Conservation (phyloP, 2,113 vertebrate genomes). For the Carettochelys insculpta region DNA sequence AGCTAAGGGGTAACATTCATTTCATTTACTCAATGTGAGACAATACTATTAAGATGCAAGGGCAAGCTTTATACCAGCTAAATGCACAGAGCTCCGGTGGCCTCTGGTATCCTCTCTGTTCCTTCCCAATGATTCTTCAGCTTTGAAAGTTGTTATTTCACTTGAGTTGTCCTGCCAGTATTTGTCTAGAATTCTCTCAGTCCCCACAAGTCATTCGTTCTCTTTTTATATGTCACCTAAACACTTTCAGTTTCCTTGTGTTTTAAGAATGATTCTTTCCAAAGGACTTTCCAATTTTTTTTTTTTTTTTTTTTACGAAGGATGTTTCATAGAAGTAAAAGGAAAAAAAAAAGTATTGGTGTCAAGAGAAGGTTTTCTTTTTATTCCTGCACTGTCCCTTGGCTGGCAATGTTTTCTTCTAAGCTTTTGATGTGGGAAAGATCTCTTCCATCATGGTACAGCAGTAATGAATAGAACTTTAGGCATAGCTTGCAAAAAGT, state of each 20-base stretch:
- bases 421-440: neutral
- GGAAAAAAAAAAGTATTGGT: neutral
- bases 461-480: neutral
- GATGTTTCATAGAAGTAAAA: neutral
- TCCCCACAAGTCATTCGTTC: neutral
- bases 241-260: neutral
- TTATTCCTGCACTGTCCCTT: slow-evolving; percentile 11
- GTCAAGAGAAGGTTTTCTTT: slow-evolving; percentile 19
- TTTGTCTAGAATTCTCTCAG: neutral
- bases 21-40: neutral
- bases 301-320: neutral
- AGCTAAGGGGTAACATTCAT: neutral
- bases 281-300: neutral
- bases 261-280: neutral
- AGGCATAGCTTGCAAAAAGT: neutral
- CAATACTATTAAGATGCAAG: neutral
- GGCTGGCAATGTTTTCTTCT: neutral
- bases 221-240: neutral
- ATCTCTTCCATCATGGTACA: neutral
- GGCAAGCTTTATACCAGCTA: neutral
- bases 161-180: neutral
- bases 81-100: neutral
- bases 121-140: neutral
- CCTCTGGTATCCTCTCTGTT: neutral
- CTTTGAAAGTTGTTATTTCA: neutral